Evolutionary conservation across 2,797 vertebrate species (phyloP).

Genomic region (Chanos chanos): DNA sequence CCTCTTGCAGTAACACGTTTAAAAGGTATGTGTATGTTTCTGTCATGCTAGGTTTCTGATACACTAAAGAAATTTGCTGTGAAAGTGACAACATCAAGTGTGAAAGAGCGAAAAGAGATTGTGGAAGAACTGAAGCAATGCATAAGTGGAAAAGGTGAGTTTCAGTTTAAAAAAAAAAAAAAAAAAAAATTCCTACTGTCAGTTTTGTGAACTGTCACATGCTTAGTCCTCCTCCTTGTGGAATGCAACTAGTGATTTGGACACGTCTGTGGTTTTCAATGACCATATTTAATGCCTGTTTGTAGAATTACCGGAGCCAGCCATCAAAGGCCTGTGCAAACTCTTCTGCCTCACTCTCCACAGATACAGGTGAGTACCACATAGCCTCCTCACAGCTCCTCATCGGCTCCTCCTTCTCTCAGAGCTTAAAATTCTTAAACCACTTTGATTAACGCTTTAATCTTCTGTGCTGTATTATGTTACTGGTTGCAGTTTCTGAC

Average conservation of each 20-base stretch:
- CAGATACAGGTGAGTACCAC: conserved; percentile 82
- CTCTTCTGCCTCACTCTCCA: conserved; percentile 94
- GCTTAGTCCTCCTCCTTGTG: too few species aligned
- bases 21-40: background rate
- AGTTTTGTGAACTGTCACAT: too few species aligned
- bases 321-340: conserved; percentile 93
- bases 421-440: too few species aligned
- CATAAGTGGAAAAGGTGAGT: conserved; percentile 83
- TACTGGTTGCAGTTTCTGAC: too few species aligned
- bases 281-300: background rate
- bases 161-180: background rate
- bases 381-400: background rate
- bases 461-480: too few species aligned
- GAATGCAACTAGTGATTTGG: too few species aligned
- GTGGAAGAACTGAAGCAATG: conserved; percentile 84
- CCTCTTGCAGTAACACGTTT: too few species aligned
- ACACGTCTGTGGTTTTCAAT: too few species aligned
- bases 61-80: conserved; percentile 91
- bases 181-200: too few species aligned
- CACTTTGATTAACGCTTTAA: too few species aligned
- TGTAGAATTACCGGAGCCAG: conserved; percentile 88
- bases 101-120: conserved; percentile 89
- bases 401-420: background rate
- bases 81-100: conserved; percentile 91
- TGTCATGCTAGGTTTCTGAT: conserved; percentile 81